phyloP scores from a whole-genome alignment of 2,113 vertebrate genomes.

The Balaenoptera acutorostrata region DNA sequence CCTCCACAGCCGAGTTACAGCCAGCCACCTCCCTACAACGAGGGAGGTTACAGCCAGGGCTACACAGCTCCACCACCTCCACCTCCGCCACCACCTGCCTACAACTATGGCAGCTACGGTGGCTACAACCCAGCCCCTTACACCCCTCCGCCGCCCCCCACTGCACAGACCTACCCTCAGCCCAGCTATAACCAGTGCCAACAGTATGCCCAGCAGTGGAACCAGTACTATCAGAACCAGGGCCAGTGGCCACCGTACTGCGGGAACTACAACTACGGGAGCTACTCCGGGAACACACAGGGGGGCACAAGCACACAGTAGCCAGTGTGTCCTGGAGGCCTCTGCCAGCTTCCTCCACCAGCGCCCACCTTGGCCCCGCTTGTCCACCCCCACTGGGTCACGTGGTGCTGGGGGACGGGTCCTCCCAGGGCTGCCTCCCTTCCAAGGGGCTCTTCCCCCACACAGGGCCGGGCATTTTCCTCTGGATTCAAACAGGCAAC shows the following conservation, averaged over 20 bases:
- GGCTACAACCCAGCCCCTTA: slow-evolving; percentile 90
- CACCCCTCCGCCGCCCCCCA: slow-evolving; percentile 78
- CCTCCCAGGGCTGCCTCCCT: slow-evolving; percentile 61
- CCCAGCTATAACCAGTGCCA: slow-evolving; percentile 90
- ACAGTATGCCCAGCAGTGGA: slow-evolving; percentile 95
- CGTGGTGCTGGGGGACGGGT: slow-evolving; percentile 53
- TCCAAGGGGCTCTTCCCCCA: slow-evolving; percentile 36
- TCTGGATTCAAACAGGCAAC: slow-evolving; percentile 67
- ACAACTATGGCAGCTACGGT: slow-evolving; percentile 87
- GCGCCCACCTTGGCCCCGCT: slow-evolving; percentile 46
- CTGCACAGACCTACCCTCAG: slow-evolving; percentile 86
- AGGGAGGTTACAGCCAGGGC: slow-evolving; percentile 82
- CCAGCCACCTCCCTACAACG: slow-evolving; percentile 76
- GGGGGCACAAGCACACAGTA: slow-evolving; percentile 87
- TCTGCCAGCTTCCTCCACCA: slow-evolving; percentile 52
- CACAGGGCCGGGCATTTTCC: slow-evolving; percentile 55
- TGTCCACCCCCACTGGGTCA: not conserved
- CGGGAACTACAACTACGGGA: slow-evolving; percentile 89
- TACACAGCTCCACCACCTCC: slow-evolving; percentile 79
- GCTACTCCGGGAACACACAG: slow-evolving; percentile 81
- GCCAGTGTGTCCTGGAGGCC: slow-evolving; percentile 7
- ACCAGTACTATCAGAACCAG: slow-evolving; percentile 96
- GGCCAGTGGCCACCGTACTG: slow-evolving; percentile 95
- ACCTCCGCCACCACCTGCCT: slow-evolving; percentile 82
- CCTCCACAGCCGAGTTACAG: slow-evolving; percentile 76